Conservation (phyloP, 2,113 vertebrate genomes). For the Phrynocephalus versicolor region DNA sequence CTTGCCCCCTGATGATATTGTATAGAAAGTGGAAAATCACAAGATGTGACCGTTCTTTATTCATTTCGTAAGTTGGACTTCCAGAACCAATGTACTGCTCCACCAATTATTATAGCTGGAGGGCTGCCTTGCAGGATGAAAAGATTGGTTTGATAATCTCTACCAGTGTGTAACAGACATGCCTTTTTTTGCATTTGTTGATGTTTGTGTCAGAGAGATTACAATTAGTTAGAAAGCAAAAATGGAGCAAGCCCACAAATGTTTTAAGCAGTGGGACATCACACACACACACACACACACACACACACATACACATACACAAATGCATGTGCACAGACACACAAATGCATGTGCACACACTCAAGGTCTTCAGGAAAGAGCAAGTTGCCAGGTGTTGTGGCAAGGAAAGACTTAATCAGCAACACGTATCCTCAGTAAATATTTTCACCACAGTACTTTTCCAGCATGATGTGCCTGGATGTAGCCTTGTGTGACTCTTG, state of each 20-base stretch:
- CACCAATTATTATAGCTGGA: neutral
- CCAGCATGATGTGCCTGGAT: slow-evolving; percentile 17
- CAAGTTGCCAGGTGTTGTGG: slow-evolving; percentile 44
- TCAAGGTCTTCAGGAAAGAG: neutral
- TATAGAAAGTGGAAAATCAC: neutral
- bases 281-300: no score
- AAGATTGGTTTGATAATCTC: neutral
- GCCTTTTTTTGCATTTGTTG: neutral
- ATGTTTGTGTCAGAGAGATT: neutral
- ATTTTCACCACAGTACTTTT: slow-evolving; percentile 62
- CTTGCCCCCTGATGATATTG: neutral
- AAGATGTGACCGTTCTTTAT: neutral
- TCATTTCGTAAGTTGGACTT: neutral
- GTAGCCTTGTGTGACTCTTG: slow-evolving; percentile 42
- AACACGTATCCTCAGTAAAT: slow-evolving; percentile 48
- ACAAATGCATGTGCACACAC: neutral
- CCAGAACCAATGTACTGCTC: neutral
- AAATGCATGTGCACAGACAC: no score
- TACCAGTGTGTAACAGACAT: neutral
- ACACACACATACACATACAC: no score
- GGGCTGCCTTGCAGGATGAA: neutral
- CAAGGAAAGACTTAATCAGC: slow-evolving; percentile 46
- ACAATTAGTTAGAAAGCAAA: neutral
- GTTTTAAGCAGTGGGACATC: no score
- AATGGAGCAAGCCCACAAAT: neutral